phyloP scores from a whole-genome alignment of 2,888 invertebrate species.

The Octonoba sinensis region DNA sequence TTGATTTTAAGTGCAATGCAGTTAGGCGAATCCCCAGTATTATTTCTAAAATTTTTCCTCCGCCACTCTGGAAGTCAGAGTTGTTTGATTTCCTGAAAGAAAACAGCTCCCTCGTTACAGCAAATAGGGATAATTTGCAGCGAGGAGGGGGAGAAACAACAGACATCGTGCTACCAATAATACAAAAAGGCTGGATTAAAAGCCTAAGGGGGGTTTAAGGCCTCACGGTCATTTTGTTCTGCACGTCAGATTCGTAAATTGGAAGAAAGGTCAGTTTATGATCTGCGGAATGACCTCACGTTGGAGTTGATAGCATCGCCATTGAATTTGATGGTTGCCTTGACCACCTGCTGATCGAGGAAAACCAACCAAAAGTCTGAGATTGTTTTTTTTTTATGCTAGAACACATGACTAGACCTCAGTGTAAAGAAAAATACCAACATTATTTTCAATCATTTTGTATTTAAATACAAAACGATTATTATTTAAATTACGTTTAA shows the following conservation, averaged over 20 bases:
- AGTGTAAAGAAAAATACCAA: too few species aligned
- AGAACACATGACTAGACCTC: too few species aligned
- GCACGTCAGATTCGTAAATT: slow-evolving; percentile 22
- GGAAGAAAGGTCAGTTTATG: slow-evolving; percentile 36
- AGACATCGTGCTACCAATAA: neutral
- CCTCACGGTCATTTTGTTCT: slow-evolving; percentile 21
- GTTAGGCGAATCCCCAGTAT: too few species aligned
- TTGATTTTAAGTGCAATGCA: too few species aligned
- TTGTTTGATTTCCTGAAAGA: slow-evolving; percentile 27
- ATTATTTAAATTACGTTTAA: too few species aligned
- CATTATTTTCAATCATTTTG: too few species aligned
- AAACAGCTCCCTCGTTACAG: slow-evolving; percentile 20
- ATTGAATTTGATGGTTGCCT: slow-evolving; percentile 53
- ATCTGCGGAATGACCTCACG: slow-evolving; percentile 50
- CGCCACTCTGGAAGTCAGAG: neutral
- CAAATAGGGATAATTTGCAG: slow-evolving; percentile 2
- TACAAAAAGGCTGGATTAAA: slow-evolving; percentile 30
- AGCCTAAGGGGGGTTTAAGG: slow-evolving; percentile 13
- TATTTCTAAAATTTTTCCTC: too few species aligned
- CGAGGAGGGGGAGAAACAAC: neutral
- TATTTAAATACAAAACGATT: too few species aligned
- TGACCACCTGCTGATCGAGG: slow-evolving; percentile 44
- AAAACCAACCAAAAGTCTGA: too few species aligned
- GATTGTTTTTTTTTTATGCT: neutral
- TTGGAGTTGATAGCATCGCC: slow-evolving; percentile 42